phyloP scores from a whole-genome alignment of 2,113 vertebrate species.

The Myanophis thanlyinensis region DNA sequence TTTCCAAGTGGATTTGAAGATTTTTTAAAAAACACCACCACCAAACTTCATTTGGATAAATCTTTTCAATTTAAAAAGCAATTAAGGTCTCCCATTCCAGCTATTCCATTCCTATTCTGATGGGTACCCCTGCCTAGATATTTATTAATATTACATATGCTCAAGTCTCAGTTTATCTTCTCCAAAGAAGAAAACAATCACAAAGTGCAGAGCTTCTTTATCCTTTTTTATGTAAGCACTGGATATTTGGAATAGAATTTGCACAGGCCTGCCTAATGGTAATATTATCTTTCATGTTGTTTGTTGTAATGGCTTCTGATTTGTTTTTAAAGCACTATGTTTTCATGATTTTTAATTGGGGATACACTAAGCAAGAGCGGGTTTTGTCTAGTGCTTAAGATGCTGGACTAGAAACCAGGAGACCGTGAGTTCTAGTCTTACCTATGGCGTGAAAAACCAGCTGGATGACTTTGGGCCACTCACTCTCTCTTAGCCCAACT shows the following conservation, averaged over 20 bases:
- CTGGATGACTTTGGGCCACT: background rate
- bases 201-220: background rate
- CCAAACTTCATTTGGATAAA: background rate
- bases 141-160: conserved; percentile 1
- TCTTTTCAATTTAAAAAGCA: conserved; percentile 1
- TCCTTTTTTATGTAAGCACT: background rate
- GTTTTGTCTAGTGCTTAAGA: background rate
- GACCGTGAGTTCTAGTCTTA: background rate
- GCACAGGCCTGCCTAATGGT: background rate
- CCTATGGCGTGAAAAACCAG: background rate
- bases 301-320: background rate
- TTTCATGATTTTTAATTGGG: background rate
- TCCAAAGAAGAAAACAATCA: background rate
- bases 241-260: background rate
- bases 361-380: background rate
- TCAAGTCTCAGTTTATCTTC: background rate
- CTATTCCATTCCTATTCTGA: background rate
- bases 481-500: background rate
- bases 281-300: background rate
- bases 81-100: background rate
- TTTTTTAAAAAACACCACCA: background rate
- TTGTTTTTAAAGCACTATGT: background rate
- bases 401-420: background rate
- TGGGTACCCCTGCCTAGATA: background rate
- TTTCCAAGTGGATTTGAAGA: background rate